These are phyloP conservation scores for Notiomystis cincta DNA, from an alignment of 2,113 vertebrate species.

Conservation along the genomic window DNA sequence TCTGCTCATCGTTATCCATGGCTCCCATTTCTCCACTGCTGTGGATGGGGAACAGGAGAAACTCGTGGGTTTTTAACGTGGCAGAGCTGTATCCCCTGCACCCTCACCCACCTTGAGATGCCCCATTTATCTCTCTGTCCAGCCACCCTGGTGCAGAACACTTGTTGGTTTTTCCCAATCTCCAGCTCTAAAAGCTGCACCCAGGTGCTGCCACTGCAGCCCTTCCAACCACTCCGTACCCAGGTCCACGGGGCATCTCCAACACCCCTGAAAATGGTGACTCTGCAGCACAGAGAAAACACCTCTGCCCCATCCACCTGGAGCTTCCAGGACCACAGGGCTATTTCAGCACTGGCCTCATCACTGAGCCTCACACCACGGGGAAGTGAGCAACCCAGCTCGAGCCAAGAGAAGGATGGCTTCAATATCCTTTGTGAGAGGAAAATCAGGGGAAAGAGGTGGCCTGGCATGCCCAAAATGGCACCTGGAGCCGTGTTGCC, in stretches of 20 bases:
- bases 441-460: neutral
- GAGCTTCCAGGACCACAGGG: neutral
- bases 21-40: neutral
- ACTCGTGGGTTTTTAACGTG: rapidly evolving
- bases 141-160: rapidly evolving
- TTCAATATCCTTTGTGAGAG: neutral
- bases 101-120: neutral
- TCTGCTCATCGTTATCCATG: neutral
- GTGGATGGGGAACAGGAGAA: neutral
- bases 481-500: neutral
- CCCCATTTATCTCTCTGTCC: neutral
- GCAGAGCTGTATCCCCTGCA: neutral
- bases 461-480: neutral
- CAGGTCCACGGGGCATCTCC: neutral
- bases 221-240: too few relatives aligned
- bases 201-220: neutral
- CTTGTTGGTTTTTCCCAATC: neutral
- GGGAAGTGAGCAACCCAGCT: neutral
- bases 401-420: neutral
- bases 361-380: neutral
- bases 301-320: too few relatives aligned
- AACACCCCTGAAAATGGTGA: rapidly evolving
- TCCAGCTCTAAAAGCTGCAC: neutral
- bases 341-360: rapidly evolving
- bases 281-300: neutral